Evolutionary conservation across 2,797 vertebrate species (phyloP).

Genomic region (Macrochelys suwanniensis): DNA sequence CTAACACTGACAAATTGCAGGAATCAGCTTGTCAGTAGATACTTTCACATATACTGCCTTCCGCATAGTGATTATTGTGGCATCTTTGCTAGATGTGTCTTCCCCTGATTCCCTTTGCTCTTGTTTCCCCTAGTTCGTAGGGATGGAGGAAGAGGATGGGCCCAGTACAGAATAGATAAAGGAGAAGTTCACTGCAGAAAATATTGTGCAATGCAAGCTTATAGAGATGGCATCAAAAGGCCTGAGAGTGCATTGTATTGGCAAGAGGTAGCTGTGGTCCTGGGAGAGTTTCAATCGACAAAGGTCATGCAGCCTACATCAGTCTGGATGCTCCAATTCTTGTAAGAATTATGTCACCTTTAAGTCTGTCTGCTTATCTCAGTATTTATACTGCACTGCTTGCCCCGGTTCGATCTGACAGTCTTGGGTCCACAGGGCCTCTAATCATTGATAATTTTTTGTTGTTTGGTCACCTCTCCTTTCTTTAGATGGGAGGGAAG

Average conservation of each 20-base stretch:
- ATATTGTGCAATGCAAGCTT: not conserved
- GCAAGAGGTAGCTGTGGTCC: not conserved
- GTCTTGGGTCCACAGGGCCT: not conserved
- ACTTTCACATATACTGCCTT: not conserved
- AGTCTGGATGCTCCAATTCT: not conserved
- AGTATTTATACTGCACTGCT: not conserved
- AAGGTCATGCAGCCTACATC: not conserved
- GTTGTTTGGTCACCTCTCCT: not conserved
- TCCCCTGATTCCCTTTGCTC: not conserved
- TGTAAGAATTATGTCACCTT: not conserved
- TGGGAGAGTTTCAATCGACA: not conserved
- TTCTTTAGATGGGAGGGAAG: not conserved
- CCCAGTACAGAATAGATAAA: not conserved
- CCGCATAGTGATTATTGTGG: not conserved
- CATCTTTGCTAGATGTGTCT: not conserved
- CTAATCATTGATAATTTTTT: not conserved
- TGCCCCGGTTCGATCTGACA: not conserved
- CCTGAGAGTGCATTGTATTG: not conserved
- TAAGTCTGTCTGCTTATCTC: not conserved
- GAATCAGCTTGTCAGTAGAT: not conserved
- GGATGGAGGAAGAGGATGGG: not conserved
- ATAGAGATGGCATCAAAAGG: not conserved
- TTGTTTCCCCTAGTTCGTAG: not conserved
- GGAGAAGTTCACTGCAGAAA: not conserved
- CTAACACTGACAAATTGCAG: not conserved